Base-by-base conservation (phyloP, 2,113 vertebrate genomes). In the Leptodactylus fuscus region DNA sequence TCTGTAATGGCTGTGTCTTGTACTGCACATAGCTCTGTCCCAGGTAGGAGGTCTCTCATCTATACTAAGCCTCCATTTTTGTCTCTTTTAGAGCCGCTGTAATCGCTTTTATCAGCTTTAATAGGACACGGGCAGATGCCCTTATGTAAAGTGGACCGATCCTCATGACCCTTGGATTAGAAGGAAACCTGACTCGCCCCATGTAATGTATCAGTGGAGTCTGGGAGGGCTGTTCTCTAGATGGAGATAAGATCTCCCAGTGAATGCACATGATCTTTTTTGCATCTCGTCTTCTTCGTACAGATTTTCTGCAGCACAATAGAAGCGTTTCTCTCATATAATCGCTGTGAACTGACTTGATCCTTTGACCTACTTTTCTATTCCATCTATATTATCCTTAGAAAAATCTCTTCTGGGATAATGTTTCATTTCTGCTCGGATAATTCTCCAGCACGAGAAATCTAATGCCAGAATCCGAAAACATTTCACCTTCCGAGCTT, bases 301-400 rank as follows among this genome's bases (percentile, higher is more conserved):
- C 29, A 24, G 24, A 75, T 29, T 48, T 49, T 75, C 44, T 29
- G 44, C 44, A 29, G n/a, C 24, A 49, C 22, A 79, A 38, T 60
- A 38, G 20, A 27, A n/a, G 9, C 10, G 41, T 49, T 24, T 46
- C 24, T 29, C 41, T 41, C 36, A 11, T 8, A 48, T 58, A 53
- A 60, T 79, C 22, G 5, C 51, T 58, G 11, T 38, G 51, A 36
- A 53, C 51, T 58, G 20, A 60, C 51, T 58, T 60, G 32, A 79
- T 38, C 76, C 51, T 9, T 41, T 60, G 32, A 79, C 51, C 51
- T 79, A 60, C 20, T 58, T 79, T 60, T 55, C 46, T 20, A 34
- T 51, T 34, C 41, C 53, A 41, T 58, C 29, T 49, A 58, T 49
- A 78, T 78, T 38, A 78, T 53, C 74, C 34, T 24, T 4, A 29